Base-by-base conservation (phyloP, 1,140 invertebrate genomes). In the Maconellicoccus hirsutus region DNA sequence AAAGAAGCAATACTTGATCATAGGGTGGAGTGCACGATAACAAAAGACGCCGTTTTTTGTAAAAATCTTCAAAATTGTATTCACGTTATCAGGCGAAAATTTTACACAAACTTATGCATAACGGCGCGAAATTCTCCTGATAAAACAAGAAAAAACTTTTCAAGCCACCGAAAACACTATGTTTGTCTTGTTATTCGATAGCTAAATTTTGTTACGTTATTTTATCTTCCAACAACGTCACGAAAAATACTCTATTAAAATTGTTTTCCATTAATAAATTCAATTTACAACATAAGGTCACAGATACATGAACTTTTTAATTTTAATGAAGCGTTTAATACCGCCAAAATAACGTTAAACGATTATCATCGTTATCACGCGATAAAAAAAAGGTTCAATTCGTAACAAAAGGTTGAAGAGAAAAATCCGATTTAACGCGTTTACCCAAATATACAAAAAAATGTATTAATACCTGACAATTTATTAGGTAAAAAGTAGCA, bases 381-480 rank as follows among this genome's bases (percentile, higher is more conserved):
- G 42, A 52, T 52, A 16, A 52, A 8, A 52, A 52, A 33, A 52
- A 52, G 42, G 42, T 52, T 52, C n/a, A 52, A 52, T 52, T 8
- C 42, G 16, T 19, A 16, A 52, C 42, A 52, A 52, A 52, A 16
- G 42, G 6, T 52, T 52, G n/a, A 52, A 52, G n/a, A 52, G n/a
- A 52, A 16, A 14, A 6, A 16, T 52, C n/a, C 42, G 42, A 52
- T 8, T 52, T 52, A 19, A 19, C 42, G 3, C n/a, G 2, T 16
- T 19, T 52, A 4, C 42, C 12, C 42, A 6, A 16, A 52, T 6
- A 33, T 33, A 33, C 42, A 16, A 52, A 52, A 52, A 52, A 52
- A 52, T 52, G n/a, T 52, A 52, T 52, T 52, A 52, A 52, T 52
- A 52, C 42, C 42, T 52, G 42, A 52, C 42, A 52, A 52, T 52